Evolutionary conservation across 2,888 invertebrate species (phyloP), one percentile per base, ranked within the genome.

Genomic region (Dicycla oo): DNA sequence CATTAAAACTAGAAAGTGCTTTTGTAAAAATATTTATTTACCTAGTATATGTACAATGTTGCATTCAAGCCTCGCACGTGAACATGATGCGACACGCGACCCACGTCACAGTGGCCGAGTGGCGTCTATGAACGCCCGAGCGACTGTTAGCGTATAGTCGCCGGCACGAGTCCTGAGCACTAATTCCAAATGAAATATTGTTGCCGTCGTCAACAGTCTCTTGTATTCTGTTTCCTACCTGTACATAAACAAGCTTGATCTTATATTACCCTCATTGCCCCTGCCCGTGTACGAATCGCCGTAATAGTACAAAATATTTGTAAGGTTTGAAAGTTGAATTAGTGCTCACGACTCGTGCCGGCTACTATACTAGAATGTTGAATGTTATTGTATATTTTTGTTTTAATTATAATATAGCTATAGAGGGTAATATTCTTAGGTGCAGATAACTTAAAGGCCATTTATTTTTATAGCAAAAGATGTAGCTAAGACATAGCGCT

Each of bases 11-110:
- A 57, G 11, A 23, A 43, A 63, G 11, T 82, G 69, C 66, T 92
- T 94, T 94, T 93, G 91, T 93, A 93, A 92, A 93, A 94, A 94
- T 93, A 92, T 93, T 92, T 92, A 93, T 92, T 91, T 88, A 90
- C 15, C 38, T 67, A 67, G 18, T 45, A 85, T 92, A 92, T 93
- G 88, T 94, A 94, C 94, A 94, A 92, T 92, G 91, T 92, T 78
- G 82, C 83, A 82, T 75, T 81, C n/a, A 78, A 79, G 81, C 83
- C 72, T 82, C 83, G 79, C 80, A 68, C 73, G 73, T 75, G 78
- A 71, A 65, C 76, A 69, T 71, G 78, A 67, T 69, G 58, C 61
- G 58, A 61, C 53, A 61, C 43, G 4, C 34, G 3, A 4, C 30
- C 2, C 30, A 64, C 54, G 30, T 38, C 30, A 61, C 56, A 56